Evolutionary conservation across 2,113 vertebrate species (phyloP).

Genomic region (Copsychus sechellarum): DNA sequence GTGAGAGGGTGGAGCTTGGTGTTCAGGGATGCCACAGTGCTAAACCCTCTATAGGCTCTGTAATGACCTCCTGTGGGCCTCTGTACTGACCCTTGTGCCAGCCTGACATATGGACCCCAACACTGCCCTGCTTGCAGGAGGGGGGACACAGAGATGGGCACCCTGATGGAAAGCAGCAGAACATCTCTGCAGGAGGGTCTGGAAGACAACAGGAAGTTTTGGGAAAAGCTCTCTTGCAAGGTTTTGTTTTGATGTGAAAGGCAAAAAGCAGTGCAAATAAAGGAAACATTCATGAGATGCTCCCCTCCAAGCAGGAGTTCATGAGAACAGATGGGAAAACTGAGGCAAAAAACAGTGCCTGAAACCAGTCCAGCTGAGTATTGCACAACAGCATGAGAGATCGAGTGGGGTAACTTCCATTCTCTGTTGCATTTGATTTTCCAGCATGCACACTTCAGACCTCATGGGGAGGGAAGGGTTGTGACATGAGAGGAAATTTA

Average conservation of each 20-base stretch:
- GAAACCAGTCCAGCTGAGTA: not conserved
- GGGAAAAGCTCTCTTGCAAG: not conserved
- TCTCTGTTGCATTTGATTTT: not conserved
- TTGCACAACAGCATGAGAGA: not conserved
- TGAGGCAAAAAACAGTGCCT: not conserved
- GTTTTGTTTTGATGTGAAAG: not conserved
- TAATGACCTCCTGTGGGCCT: not conserved
- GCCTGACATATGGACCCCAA: rapidly evolving
- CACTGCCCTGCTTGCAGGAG: not conserved
- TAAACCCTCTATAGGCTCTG: not conserved
- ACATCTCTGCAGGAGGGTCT: not conserved
- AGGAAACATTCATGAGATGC: not conserved
- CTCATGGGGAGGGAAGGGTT: not conserved
- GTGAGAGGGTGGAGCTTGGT: not conserved
- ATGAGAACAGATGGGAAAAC: not conserved
- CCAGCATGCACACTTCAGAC: not conserved
- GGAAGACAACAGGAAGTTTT: not conserved
- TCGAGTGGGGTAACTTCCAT: not conserved
- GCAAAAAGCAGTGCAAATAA: not conserved
- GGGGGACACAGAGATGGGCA: not conserved
- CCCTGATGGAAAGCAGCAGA: not conserved
- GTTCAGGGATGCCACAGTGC: not conserved
- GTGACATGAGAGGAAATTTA: not conserved
- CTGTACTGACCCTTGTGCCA: not conserved
- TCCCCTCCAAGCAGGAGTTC: not conserved